phyloP scores from a whole-genome alignment of 2,797 vertebrate species.

The Pantherophis alleghaniensis region DNA sequence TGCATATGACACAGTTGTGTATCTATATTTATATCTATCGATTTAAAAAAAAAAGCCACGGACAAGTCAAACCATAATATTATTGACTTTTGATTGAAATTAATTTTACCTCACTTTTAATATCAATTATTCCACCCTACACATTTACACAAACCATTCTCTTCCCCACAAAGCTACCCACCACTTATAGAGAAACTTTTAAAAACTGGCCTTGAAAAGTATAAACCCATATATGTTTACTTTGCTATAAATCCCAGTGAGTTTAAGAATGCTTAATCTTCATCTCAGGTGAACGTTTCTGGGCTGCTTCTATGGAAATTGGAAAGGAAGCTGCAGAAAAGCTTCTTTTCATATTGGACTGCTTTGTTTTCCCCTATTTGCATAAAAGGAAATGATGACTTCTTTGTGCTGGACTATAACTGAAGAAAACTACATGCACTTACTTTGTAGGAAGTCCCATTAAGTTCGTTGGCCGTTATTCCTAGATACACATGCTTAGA shows the following conservation, averaged over 20 bases:
- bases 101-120: background rate
- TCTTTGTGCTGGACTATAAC: background rate
- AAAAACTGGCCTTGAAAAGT: background rate
- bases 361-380: background rate
- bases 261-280: background rate
- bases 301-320: background rate
- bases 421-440: background rate
- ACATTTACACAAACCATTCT: background rate
- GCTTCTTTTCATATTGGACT: background rate
- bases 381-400: background rate
- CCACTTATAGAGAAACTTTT: background rate
- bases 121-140: background rate
- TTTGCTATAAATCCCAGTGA: background rate
- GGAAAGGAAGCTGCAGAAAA: background rate
- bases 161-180: background rate
- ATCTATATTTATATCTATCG: background rate
- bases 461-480: background rate
- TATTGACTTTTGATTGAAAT: background rate
- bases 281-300: background rate
- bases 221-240: background rate
- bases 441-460: background rate
- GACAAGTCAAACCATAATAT: background rate
- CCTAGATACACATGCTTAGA: background rate
- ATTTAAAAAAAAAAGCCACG: background rate
- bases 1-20: background rate